Evolutionary conservation across 2,113 vertebrate genomes (phyloP).

Genomic region (Pelecanus crispus): DNA sequence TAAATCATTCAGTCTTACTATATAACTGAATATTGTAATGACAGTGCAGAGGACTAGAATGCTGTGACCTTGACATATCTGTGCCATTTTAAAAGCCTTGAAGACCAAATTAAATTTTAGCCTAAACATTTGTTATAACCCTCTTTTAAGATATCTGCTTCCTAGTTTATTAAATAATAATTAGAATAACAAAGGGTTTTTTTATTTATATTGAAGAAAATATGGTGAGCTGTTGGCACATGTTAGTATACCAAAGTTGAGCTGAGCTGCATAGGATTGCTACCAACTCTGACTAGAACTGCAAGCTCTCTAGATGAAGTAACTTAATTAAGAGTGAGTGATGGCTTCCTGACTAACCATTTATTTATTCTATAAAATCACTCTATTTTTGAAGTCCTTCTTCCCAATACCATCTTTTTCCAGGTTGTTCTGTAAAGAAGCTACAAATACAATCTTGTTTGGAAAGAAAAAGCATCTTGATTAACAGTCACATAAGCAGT

Average conservation of each 20-base stretch:
- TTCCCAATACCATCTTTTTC: background rate
- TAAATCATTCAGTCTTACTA: background rate
- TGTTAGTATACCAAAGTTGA: background rate
- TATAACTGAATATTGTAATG: background rate
- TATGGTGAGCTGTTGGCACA: background rate
- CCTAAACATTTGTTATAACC: background rate
- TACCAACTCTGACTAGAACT: background rate
- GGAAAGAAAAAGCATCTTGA: background rate
- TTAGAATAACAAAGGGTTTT: background rate
- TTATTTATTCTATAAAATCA: constrained; percentile 9
- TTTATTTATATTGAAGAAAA: background rate
- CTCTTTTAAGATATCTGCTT: background rate
- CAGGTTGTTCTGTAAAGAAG: background rate
- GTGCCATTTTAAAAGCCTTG: background rate
- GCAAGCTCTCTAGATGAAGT: background rate
- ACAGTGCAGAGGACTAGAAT: background rate
- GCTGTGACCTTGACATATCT: background rate
- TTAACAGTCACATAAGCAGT: background rate
- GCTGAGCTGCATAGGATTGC: background rate
- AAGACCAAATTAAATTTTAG: background rate
- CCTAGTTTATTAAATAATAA: background rate
- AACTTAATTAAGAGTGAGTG: constrained; percentile 33
- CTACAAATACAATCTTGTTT: background rate
- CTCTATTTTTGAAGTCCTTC: background rate
- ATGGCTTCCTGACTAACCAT: background rate